phyloP scores from a whole-genome alignment of 1,140 invertebrate genomes.

The Propsilocerus akamusi region DNA sequence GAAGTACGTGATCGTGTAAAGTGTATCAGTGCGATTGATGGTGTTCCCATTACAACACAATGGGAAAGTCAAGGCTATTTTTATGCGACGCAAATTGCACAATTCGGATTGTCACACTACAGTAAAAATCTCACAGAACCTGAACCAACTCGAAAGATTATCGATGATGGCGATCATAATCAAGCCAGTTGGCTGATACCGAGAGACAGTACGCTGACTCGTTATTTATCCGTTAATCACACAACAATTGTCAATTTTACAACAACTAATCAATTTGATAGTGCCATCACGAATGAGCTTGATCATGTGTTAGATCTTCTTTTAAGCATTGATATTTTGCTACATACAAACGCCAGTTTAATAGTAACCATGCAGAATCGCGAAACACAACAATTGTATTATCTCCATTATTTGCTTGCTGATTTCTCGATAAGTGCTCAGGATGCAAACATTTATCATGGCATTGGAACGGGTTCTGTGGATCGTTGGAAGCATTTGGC shows the following conservation, averaged over 20 bases:
- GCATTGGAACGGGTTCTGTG: slow-evolving; percentile 43
- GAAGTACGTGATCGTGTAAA: slow-evolving; percentile 89
- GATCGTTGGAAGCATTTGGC: slow-evolving; percentile 65
- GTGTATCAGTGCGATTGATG: slow-evolving; percentile 80
- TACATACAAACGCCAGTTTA: slow-evolving; percentile 60
- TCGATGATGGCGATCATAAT: slow-evolving; percentile 56
- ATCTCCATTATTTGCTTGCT: slow-evolving; percentile 66
- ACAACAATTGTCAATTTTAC: slow-evolving; percentile 46
- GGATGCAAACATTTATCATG: slow-evolving; percentile 69
- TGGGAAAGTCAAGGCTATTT: slow-evolving; percentile 89
- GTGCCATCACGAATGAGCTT: slow-evolving; percentile 46
- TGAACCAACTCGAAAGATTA: slow-evolving; percentile 40
- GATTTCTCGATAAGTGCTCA: slow-evolving; percentile 50
- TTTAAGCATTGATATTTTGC: slow-evolving; percentile 52
- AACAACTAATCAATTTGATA: slow-evolving; percentile 45
- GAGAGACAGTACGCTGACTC: slow-evolving; percentile 36
- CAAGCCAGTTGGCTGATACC: slow-evolving; percentile 45
- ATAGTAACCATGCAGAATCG: slow-evolving; percentile 58
- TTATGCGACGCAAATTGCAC: slow-evolving; percentile 97
- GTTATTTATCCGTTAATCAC: slow-evolving; percentile 36
- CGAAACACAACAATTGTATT: slow-evolving; percentile 55
- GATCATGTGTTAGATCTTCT: slow-evolving; percentile 59
- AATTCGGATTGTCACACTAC: slow-evolving; percentile 93
- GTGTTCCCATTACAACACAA: slow-evolving; percentile 85
- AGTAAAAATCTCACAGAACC: slow-evolving; percentile 81